Percentiles rank a stretch among this genome's conserved stretches.
Conservation (phyloP, 2,888 invertebrate species). For the Drosophila prostipennis region DNA sequence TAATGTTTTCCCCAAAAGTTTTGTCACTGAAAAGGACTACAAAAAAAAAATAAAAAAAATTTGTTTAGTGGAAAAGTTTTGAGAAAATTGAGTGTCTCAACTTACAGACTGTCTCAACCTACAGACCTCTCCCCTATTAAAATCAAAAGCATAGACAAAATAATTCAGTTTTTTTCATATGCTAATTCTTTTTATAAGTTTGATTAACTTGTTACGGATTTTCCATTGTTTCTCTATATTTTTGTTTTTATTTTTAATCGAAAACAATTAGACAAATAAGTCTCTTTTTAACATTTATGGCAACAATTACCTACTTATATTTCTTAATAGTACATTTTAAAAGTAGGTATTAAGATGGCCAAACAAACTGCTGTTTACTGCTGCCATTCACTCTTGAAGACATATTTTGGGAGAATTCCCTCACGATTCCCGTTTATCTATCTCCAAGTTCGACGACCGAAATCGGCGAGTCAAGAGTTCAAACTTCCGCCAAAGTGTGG, state of each 20-base stretch:
- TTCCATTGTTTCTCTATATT: background rate
- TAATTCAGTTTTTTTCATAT: constrained; percentile 1
- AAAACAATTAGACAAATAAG: background rate
- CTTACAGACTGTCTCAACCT: too few species aligned
- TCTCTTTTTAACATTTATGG: too few species aligned
- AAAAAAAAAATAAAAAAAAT: too few species aligned
- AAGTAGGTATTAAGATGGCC: too few species aligned
- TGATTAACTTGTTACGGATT: background rate
- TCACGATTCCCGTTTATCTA: background rate
- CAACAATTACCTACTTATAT: too few species aligned
- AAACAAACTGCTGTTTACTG: too few species aligned
- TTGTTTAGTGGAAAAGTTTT: too few species aligned
- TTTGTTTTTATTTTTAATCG: background rate
- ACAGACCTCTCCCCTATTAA: too few species aligned
- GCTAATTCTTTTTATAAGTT: background rate
- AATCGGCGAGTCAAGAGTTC: constrained; percentile 57
- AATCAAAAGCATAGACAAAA: constrained; percentile 3
- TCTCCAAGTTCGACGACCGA: constrained; percentile 36
- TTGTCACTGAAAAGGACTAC: too few species aligned
- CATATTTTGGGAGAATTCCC: constrained; percentile 8
- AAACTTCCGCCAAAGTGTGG: constrained; percentile 58
- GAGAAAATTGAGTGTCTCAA: too few species aligned
- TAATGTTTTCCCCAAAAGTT: too few species aligned
- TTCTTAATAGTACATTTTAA: too few species aligned
- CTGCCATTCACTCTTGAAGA: background rate